phyloP scores from a whole-genome alignment of 2,888 invertebrate genomes.

The Phorcus lineatus region DNA sequence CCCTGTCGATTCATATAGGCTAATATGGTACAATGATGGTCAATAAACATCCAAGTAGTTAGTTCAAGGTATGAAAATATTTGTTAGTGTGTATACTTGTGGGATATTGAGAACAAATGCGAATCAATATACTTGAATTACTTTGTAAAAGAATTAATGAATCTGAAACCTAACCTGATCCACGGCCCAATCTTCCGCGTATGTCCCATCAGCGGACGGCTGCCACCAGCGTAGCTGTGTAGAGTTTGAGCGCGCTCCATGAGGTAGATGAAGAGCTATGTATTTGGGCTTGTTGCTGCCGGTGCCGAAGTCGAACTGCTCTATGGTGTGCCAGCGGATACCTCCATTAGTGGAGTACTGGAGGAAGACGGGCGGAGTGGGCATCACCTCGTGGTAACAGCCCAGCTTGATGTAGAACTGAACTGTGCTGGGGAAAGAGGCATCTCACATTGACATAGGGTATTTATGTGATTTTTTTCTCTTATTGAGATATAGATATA shows the following conservation, averaged over 20 bases:
- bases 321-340: conserved; percentile 74
- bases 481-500: too few species aligned
- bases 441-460: not conserved
- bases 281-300: conserved; percentile 63
- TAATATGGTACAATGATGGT: too few species aligned
- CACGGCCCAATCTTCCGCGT: conserved; percentile 74
- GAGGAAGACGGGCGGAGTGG: conserved; percentile 71
- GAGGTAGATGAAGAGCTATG: conserved; percentile 70
- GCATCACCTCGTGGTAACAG: conserved; percentile 59
- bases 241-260: conserved; percentile 63
- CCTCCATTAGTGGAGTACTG: conserved; percentile 75
- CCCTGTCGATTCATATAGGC: too few species aligned
- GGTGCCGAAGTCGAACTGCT: conserved; percentile 71
- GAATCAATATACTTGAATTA: too few species aligned
- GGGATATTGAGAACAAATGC: too few species aligned
- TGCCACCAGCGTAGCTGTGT: conserved; percentile 74
- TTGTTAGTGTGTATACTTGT: too few species aligned
- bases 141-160: too few species aligned
- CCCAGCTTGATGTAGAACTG: conserved; percentile 75
- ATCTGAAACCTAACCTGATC: conserved; percentile 70
- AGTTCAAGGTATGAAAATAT: too few species aligned
- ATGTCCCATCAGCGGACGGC: conserved; percentile 69
- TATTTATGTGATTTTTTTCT: too few species aligned
- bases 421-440: conserved; percentile 62
- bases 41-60: too few species aligned